These are phyloP conservation scores for Scaptomyza hsui DNA, from an alignment of 1,140 invertebrate species.

Conservation along the genomic window DNA sequence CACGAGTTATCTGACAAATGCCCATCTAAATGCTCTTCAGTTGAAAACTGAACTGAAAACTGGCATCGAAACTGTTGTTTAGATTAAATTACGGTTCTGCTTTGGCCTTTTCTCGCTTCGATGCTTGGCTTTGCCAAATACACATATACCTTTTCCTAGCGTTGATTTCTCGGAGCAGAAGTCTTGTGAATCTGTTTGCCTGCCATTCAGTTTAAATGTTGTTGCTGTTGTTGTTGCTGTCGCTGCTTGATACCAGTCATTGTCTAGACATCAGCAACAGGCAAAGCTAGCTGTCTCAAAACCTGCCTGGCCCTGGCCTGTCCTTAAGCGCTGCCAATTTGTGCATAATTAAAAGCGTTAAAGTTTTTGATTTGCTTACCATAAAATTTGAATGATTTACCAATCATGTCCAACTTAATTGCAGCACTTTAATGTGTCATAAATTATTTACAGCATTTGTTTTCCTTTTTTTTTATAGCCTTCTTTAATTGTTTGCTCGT, in stretches of 20 bases:
- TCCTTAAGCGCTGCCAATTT: constrained; percentile 44
- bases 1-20: constrained; percentile 70
- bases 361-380: constrained; percentile 66
- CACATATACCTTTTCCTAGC: constrained; percentile 4
- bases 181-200: constrained; percentile 30
- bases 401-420: constrained; percentile 52
- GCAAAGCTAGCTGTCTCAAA: constrained; percentile 19
- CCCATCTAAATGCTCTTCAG: constrained; percentile 58
- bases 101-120: constrained; percentile 58
- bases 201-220: constrained; percentile 18
- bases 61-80: constrained; percentile 64
- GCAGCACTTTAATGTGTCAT: constrained; percentile 64
- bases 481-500: constrained; percentile 56
- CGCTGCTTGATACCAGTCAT: constrained; percentile 22
- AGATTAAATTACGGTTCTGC: constrained; percentile 73
- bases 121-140: constrained; percentile 27
- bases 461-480: constrained; percentile 30
- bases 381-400: constrained; percentile 59
- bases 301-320: neutral
- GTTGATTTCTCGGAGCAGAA: neutral
- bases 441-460: constrained; percentile 58
- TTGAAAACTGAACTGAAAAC: constrained; percentile 24
- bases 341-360: constrained; percentile 71
- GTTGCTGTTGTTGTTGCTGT: constrained; percentile 17
- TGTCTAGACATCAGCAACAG: constrained; percentile 64